These are phyloP conservation scores for Sphyrna mokarran DNA, from an alignment of 2,113 vertebrate genomes.

Conservation along the genomic window DNA sequence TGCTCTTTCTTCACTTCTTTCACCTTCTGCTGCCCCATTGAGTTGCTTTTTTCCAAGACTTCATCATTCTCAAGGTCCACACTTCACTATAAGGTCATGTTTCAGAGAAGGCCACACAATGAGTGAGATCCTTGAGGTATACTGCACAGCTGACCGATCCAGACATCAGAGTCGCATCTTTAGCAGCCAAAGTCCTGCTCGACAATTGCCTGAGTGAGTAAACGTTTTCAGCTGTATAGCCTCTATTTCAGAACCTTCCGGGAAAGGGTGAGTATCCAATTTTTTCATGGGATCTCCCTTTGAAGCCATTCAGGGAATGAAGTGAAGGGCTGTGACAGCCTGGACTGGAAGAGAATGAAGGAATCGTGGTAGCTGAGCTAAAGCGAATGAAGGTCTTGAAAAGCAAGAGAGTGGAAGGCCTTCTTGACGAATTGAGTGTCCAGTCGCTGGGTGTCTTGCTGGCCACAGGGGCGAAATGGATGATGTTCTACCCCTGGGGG, in stretches of 20 bases:
- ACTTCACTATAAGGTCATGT: neutral
- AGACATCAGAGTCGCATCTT: neutral
- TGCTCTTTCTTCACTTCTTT: neutral
- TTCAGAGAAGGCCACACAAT: neutral
- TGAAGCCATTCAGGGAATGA: neutral
- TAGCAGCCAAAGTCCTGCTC: neutral
- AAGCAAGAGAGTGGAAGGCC: neutral
- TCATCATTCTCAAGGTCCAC: neutral
- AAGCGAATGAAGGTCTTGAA: neutral
- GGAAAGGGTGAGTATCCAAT: neutral
- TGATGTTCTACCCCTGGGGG: neutral
- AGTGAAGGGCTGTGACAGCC: neutral
- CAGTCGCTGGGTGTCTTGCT: neutral
- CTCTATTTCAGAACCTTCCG: neutral
- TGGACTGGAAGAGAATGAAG: neutral
- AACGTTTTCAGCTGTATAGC: neutral
- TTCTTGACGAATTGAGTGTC: neutral
- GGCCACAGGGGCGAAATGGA: neutral
- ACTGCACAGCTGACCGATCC: neutral
- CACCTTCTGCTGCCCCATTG: neutral
- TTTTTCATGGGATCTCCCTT: neutral
- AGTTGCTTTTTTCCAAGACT: neutral
- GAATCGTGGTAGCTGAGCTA: neutral
- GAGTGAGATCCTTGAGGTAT: neutral
- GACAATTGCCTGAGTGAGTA: neutral